Percentiles rank a stretch among this genome's conserved stretches.
Evolutionary conservation across 2,113 vertebrate genomes (phyloP).

Genomic region (Acanthochromis polyacanthus): DNA sequence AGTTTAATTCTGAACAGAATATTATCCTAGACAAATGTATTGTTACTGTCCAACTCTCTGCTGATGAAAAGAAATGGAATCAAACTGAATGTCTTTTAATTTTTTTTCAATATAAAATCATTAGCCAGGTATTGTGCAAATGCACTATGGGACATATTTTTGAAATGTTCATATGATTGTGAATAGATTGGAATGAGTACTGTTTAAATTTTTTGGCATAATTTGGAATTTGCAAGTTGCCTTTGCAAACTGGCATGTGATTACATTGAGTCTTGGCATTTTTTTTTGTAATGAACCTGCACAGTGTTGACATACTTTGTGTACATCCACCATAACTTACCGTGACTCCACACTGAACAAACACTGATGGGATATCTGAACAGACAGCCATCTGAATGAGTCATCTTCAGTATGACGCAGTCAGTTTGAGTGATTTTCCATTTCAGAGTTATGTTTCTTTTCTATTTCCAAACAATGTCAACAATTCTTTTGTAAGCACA

Average conservation of each 20-base stretch:
- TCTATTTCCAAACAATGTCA: conserved; percentile 70
- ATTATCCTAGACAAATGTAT: conserved; percentile 14
- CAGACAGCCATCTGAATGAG: conserved; percentile 34
- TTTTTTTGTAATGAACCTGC: conserved; percentile 39
- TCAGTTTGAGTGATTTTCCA: conserved; percentile 43
- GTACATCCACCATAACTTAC: conserved; percentile 10
- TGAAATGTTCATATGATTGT: conserved; percentile 27
- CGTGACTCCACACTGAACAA: conserved; percentile 7
- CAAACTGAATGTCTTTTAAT: conserved; percentile 66
- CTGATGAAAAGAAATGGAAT: conserved; percentile 30
- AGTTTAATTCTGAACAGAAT: conserved; percentile 3
- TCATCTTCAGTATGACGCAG: not conserved
- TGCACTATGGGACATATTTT: conserved; percentile 26
- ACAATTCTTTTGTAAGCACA: conserved; percentile 80
- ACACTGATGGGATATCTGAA: not conserved
- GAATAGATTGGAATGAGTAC: conserved; percentile 25
- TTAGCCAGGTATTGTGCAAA: conserved; percentile 19
- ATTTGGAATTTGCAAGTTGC: conserved; percentile 10
- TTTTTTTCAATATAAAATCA: conserved; percentile 6
- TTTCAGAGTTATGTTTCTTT: conserved; percentile 71
- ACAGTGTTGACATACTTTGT: conserved; percentile 55
- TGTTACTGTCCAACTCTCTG: conserved; percentile 7
- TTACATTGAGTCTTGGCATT: conserved; percentile 18
- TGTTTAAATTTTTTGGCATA: conserved; percentile 15
- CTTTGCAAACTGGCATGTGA: conserved; percentile 43